Conservation (phyloP, 2,113 vertebrate species). For the Tychaedon coryphoeus region DNA sequence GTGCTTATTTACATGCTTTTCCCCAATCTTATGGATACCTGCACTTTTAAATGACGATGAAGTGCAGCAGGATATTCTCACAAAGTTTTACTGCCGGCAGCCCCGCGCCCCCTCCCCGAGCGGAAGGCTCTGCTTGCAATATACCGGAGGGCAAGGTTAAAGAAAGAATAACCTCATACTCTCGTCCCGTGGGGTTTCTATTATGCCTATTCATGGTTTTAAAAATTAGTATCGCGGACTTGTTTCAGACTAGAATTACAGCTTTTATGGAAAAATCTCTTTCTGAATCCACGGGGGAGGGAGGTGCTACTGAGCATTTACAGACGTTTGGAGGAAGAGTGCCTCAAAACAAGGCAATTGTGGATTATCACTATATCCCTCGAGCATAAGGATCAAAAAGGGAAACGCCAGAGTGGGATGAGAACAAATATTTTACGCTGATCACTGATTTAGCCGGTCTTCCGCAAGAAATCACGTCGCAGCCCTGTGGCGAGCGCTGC, state of each 20-base stretch:
- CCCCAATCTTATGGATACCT: background rate
- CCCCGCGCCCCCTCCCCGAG: background rate
- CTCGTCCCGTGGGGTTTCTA: background rate
- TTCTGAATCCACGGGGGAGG: background rate
- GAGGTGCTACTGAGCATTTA: background rate
- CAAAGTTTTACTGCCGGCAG: background rate
- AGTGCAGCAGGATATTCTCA: background rate
- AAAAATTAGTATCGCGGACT: background rate
- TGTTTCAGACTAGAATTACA: background rate
- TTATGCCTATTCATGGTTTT: background rate
- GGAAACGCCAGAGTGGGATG: background rate
- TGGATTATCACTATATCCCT: background rate
- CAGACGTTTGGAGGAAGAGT: fast-evolving
- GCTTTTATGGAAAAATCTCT: background rate
- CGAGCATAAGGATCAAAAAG: background rate
- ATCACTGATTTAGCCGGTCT: no score
- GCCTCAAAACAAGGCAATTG: background rate
- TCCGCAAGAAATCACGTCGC: fast-evolving
- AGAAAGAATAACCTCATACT: background rate
- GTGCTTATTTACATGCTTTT: background rate
- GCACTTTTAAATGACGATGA: background rate
- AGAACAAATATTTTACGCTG: background rate
- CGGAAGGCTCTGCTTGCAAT: background rate
- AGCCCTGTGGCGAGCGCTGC: fast-evolving
- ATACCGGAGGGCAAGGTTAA: background rate